Conservation (phyloP, 2,113 vertebrate species). For the Thamnaconus septentrionalis region DNA sequence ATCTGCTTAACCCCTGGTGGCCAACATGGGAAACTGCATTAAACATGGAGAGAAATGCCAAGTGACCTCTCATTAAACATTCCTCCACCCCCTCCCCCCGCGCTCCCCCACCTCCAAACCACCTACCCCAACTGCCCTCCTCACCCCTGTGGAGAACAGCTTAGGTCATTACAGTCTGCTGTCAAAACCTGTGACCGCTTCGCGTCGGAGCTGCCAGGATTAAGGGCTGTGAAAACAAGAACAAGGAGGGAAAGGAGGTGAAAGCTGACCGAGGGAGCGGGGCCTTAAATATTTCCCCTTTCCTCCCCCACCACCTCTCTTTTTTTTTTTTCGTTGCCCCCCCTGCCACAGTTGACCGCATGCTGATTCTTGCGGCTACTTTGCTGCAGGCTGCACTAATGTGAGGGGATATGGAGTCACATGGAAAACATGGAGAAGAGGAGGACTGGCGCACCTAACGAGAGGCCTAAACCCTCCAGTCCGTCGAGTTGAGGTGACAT, state of each 20-base stretch:
- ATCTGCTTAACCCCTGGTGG: slow-evolving; percentile 43
- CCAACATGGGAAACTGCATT: slow-evolving; percentile 24
- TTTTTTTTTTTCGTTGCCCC: slow-evolving; percentile 10
- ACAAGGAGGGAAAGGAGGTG: slow-evolving; percentile 62
- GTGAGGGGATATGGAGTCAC: slow-evolving; percentile 55
- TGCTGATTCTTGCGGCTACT: slow-evolving; percentile 71
- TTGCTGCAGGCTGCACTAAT: slow-evolving; percentile 64
- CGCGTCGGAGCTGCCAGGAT: slow-evolving; percentile 65
- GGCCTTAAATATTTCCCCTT: slow-evolving; percentile 70
- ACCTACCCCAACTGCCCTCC: slow-evolving; percentile 40
- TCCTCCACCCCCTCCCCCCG: slow-evolving; percentile 23
- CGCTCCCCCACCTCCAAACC: slow-evolving; percentile 15
- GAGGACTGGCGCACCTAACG: slow-evolving; percentile 1
- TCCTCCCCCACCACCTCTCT: slow-evolving; percentile 15
- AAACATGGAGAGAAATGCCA: slow-evolving; percentile 36
- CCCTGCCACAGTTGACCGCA: slow-evolving; percentile 61
- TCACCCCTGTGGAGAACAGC: slow-evolving; percentile 64
- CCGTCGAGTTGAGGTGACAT: neutral
- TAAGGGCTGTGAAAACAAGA: slow-evolving; percentile 74
- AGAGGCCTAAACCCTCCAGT: slow-evolving; percentile 13
- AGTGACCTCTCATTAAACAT: slow-evolving; percentile 51
- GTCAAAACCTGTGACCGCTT: slow-evolving; percentile 78
- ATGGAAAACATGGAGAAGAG: slow-evolving; percentile 56
- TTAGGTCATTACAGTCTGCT: slow-evolving; percentile 80
- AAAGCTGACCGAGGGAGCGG: slow-evolving; percentile 69